Conservation (phyloP, 2,797 vertebrate species). For the Cheracebus regulus region DNA sequence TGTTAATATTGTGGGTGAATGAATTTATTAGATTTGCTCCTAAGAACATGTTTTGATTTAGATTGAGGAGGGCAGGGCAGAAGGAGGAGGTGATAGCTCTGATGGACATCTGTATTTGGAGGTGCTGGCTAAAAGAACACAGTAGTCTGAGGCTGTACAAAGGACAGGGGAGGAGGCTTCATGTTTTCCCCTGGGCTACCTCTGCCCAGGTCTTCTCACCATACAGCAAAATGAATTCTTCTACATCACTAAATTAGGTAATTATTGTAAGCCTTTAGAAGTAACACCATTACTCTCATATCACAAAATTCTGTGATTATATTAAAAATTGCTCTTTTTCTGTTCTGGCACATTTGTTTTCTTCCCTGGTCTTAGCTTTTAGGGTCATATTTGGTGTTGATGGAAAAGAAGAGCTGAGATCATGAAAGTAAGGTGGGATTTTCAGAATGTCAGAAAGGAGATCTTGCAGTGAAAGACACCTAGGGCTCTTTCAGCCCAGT, state of each 20-base stretch:
- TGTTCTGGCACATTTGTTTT: neutral
- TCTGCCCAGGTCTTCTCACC: neutral
- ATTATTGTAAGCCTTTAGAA: neutral
- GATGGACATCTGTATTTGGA: neutral
- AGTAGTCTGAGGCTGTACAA: neutral
- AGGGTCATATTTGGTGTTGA: neutral
- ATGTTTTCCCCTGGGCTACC: neutral
- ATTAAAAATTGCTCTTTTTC: neutral
- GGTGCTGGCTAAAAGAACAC: neutral
- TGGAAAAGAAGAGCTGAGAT: neutral
- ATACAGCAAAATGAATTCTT: neutral
- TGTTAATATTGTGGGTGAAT: neutral
- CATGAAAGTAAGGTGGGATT: neutral
- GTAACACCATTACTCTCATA: neutral
- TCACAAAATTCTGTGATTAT: neutral
- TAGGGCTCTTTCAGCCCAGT: neutral
- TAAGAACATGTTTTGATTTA: neutral
- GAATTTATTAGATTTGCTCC: neutral
- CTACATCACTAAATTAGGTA: neutral
- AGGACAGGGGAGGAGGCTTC: neutral
- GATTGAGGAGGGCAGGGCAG: neutral
- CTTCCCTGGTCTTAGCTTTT: neutral
- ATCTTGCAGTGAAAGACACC: neutral
- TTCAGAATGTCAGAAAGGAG: neutral
- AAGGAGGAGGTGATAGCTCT: neutral